Evolutionary conservation across 2,888 invertebrate species (phyloP), one percentile per base, ranked within the genome.

Genomic region (Endomychus coccineus): DNA sequence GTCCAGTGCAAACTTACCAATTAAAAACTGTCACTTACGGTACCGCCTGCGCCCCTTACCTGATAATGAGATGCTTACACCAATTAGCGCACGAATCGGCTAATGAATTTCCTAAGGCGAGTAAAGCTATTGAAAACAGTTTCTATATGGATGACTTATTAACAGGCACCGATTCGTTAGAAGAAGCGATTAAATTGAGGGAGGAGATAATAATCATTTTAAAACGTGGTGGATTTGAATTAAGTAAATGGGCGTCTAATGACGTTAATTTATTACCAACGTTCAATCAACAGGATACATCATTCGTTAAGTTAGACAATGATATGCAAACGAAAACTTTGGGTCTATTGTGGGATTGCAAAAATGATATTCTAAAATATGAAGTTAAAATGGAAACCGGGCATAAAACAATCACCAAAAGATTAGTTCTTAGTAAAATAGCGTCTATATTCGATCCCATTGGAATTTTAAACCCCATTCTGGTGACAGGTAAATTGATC

Each of bases 391-490:
- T n/a, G n/a, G n/a, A n/a, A n/a, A n/a, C n/a, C n/a, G n/a, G n/a
- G n/a, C n/a, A n/a, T n/a, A n/a, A n/a, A n/a, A n/a, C n/a, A n/a
- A n/a, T n/a, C n/a, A n/a, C n/a, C n/a, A n/a, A n/a, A n/a, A n/a
- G n/a, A n/a, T n/a, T n/a, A n/a, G n/a, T n/a, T 14, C 21, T 46
- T 6, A 44, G 44, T 3, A 19, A 35, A 15, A 42, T 48, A 5
- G 36, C 48, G 5, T 42, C 39, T 28, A 37, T 49, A 6, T 50
- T 35, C 27, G 48, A 52, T 31, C 43, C 49, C 5, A 37, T 49
- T 4, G 47, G 48, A 7, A 19, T 50, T 2, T 13, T 47, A 5
- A 41, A 47, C n/a, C 49, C 49, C 2, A 36, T 44, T 21, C 36
- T 34, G 3, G 37, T 46, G 4, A 30, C 25, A 4, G 46, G 47